phyloP scores from a whole-genome alignment of 2,113 vertebrate species.

The Upupa epops region DNA sequence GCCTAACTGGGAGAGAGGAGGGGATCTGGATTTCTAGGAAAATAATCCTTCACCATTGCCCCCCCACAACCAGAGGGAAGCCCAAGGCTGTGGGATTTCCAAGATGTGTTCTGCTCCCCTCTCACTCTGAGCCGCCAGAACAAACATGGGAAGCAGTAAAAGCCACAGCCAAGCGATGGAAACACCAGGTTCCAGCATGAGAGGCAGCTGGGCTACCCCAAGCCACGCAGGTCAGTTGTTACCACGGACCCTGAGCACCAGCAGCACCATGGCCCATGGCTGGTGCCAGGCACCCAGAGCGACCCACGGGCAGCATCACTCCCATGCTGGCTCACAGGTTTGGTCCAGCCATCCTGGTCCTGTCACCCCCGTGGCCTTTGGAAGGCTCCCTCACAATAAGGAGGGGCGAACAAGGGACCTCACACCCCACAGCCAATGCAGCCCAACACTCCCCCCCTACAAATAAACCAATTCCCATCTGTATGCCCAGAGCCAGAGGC shows the following conservation, averaged over 20 bases:
- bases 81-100: background rate
- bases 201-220: background rate
- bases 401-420: background rate
- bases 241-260: fast-evolving
- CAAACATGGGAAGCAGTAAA: background rate
- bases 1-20: background rate
- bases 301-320: fast-evolving
- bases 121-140: background rate
- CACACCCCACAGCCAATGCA: background rate
- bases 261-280: fast-evolving
- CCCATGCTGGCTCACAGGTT: background rate
- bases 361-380: background rate
- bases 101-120: background rate
- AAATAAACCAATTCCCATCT: background rate
- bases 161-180: fast-evolving
- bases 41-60: background rate
- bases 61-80: fast-evolving
- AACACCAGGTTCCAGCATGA: background rate
- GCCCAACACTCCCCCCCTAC: background rate
- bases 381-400: background rate
- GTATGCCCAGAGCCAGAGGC: background rate
- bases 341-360: background rate
- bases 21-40: background rate
- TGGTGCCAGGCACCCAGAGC: background rate
- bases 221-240: fast-evolving